phyloP scores from a whole-genome alignment of 1,140 invertebrate species.

The Hycleus phaleratus region DNA sequence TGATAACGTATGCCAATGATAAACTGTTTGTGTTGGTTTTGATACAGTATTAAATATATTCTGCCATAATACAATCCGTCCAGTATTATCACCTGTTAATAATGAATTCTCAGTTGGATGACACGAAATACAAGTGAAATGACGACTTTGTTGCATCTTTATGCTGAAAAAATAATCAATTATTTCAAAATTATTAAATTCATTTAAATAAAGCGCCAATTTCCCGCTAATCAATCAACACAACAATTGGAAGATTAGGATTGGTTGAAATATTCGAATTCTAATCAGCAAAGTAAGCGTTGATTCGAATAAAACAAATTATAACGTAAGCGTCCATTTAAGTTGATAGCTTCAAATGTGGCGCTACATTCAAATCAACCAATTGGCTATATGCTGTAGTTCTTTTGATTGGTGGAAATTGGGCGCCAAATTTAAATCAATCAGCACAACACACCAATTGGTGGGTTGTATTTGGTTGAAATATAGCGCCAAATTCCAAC shows the following conservation, averaged over 20 bases:
- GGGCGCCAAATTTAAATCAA: no score
- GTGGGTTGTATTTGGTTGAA: no score
- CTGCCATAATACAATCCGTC: conserved; percentile 60
- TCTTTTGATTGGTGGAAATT: no score
- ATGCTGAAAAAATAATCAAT: conserved; percentile 33
- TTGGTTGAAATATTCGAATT: neutral
- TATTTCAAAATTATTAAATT: neutral
- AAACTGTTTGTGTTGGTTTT: conserved; percentile 45
- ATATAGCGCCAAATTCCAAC: no score
- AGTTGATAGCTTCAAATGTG: no score
- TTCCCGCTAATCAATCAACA: neutral
- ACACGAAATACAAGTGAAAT: conserved; percentile 59
- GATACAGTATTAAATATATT: conserved; percentile 40
- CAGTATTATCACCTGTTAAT: conserved; percentile 62
- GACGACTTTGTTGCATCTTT: conserved; percentile 37
- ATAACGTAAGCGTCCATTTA: no score
- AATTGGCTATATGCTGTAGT: no score
- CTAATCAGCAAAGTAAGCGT: neutral
- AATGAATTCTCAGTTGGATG: conserved; percentile 61
- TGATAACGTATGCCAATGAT: conserved; percentile 75
- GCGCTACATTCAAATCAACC: no score
- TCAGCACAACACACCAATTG: no score
- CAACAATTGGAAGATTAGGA: neutral
- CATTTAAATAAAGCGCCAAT: neutral
- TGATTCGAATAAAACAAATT: neutral